Evolutionary conservation across 2,113 vertebrate genomes (phyloP), one percentile per base, ranked within the genome.

Genomic region (Pachypanchax playfairii): DNA sequence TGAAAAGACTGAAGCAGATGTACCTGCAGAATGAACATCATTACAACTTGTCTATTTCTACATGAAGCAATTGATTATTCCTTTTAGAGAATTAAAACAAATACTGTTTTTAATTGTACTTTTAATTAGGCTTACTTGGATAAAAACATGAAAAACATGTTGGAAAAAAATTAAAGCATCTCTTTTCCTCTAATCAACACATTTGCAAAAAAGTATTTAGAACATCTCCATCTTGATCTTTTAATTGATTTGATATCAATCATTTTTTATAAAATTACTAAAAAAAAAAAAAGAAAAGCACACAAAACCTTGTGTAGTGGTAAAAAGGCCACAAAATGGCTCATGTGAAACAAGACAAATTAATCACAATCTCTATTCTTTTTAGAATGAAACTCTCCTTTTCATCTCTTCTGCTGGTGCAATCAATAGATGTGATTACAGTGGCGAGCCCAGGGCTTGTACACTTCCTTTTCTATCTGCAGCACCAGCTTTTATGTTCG

Each of bases 391-490:
- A 54, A 28, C 47, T 29, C 14, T 51, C 28, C 39, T 55, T 43
- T 36, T 63, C 11, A 26, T 75, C 63, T 65, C 29, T 70, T 63
- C 54, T 5, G 24, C 73, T 33, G 51, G 35, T 59, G 38, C 66
- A 46, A 77, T 88, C 73, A 42, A 85, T 86, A 44, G 52, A 41
- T 53, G 53, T 79, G 70, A 87, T 87, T 85, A 87, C 70, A 47
- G 61, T 49, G 24, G 35, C 59, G 46, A 67, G 70, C 69, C 67
- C 60, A 73, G 31, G 44, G 62, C 43, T 69, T 9, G 58, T 69
- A 41, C 73, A 74, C 74, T 79, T 83, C 64, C 73, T 77, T 75
- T 83, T 84, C 77, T 59, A 84, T 75, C 73, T 67, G 57, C 48
- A 65, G 73, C 63, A 50, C 44, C 5, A 21, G 54, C 46, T 42